phyloP scores from a whole-genome alignment of 2,797 vertebrate species.

The Chromobotia macracanthus region DNA sequence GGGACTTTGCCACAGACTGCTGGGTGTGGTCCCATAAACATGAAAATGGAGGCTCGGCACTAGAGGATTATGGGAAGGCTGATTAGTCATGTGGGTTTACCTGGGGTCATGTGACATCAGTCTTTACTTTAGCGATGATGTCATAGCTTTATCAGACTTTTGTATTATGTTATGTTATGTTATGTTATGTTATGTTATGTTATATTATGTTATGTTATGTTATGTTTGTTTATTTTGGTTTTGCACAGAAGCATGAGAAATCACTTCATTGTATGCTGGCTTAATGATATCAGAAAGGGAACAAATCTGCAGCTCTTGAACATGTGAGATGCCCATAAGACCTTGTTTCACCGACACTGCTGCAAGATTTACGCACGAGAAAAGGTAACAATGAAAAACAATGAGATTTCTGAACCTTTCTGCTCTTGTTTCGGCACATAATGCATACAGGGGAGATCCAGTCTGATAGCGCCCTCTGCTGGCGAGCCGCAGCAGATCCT shows the following conservation, averaged over 20 bases:
- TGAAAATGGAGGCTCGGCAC: constrained; percentile 55
- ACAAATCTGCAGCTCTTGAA: background rate
- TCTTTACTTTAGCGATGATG: background rate
- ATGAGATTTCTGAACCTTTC: background rate
- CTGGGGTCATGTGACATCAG: constrained; percentile 19
- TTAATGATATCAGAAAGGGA: background rate
- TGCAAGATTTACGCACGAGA: background rate
- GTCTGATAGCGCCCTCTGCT: constrained; percentile 61
- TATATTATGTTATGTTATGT: background rate
- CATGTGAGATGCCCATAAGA: background rate
- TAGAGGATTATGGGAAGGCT: constrained; percentile 62
- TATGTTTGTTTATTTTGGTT: too few species aligned
- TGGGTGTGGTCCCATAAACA: constrained; percentile 75
- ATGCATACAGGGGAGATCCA: constrained; percentile 19
- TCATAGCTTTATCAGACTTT: background rate
- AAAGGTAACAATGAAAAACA: background rate
- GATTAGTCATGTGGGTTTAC: constrained; percentile 35
- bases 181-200: background rate
- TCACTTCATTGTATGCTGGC: too few species aligned
- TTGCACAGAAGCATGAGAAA: too few species aligned
- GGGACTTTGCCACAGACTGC: constrained; percentile 65
- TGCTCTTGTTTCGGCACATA: background rate
- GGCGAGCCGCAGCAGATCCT: constrained; percentile 32
- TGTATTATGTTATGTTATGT: background rate
- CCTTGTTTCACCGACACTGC: too few species aligned